A percentile compares a stretch with the other conserved stretches of the same genome.
Conservation (phyloP, 1,140 invertebrate genomes). For the Tetraneura akinire region DNA sequence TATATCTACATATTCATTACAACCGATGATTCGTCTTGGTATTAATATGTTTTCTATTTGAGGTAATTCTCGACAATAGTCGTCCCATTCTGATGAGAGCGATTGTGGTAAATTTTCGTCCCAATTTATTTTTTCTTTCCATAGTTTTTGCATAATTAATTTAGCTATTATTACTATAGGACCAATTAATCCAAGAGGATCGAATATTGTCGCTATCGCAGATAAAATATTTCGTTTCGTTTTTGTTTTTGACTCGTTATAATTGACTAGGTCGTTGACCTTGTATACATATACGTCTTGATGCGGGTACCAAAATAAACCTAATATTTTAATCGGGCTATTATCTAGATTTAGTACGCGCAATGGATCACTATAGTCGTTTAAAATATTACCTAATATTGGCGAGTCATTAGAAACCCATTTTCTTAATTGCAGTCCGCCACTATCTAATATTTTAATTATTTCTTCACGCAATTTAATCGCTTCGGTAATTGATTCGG, state of each 20-base stretch:
- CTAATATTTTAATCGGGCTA: not conserved
- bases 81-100: conserved; percentile 19
- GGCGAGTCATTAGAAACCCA: conserved; percentile 4
- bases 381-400: not conserved
- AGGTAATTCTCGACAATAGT: not conserved
- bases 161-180: not conserved
- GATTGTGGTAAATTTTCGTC: conserved; percentile 32
- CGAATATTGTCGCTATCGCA: not conserved
- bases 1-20: not conserved
- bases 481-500: not conserved
- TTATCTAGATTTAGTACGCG: not conserved
- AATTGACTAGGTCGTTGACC: not conserved
- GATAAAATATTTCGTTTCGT: conserved; percentile 3
- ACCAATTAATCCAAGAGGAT: not conserved
- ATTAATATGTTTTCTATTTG: conserved; percentile 29
- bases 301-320: conserved; percentile 18
- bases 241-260: not conserved
- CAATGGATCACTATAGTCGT: not conserved
- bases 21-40: conserved; percentile 17
- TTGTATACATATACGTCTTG: conserved; percentile 4
- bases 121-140: conserved; percentile 34
- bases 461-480: not conserved
- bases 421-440: conserved; percentile 12
- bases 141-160: conserved; percentile 11
- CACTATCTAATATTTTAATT: not conserved